Percentiles rank a stretch among this genome's conserved stretches.
Conservation (phyloP, 64 coral and sea anemone genomes). For the Cladopsammia gracilis region DNA sequence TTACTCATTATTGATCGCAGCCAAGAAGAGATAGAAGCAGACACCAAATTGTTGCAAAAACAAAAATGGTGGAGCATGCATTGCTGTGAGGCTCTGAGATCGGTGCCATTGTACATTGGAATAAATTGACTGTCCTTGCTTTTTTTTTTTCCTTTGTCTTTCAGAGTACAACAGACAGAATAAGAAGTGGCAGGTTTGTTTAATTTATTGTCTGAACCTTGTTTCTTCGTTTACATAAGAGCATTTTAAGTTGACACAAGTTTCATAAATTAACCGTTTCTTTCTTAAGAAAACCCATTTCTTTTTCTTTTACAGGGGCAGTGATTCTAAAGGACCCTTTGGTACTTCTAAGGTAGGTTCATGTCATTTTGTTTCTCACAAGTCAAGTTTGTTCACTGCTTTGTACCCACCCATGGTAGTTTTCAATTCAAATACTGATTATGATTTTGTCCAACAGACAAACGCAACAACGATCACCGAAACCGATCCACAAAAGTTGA, state of each 20-base stretch:
- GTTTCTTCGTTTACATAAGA: neutral
- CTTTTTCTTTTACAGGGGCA: neutral
- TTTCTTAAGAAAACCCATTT: neutral
- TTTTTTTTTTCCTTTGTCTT: neutral
- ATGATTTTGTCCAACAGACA: slow-evolving; percentile 15
- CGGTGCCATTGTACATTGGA: too few species aligned
- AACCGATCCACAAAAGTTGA: slow-evolving; percentile 92
- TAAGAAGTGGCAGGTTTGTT: slow-evolving; percentile 39
- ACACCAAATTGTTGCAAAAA: too few species aligned
- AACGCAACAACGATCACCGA: slow-evolving; percentile 70
- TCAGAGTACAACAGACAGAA: slow-evolving; percentile 52
- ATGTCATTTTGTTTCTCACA: neutral
- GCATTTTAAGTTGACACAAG: neutral
- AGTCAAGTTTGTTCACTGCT: neutral
- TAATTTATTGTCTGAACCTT: neutral
- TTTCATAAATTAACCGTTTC: too few species aligned
- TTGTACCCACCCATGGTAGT: neutral
- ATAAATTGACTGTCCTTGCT: too few species aligned
- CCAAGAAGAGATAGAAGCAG: too few species aligned
- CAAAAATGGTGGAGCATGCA: too few species aligned
- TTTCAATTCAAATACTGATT: neutral
- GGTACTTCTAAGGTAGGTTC: slow-evolving; percentile 44
- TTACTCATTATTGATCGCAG: too few species aligned
- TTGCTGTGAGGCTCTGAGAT: too few species aligned
- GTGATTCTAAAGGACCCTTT: slow-evolving; percentile 49